Conservation (phyloP, 2,888 invertebrate genomes). For the Erebia epiphron region DNA sequence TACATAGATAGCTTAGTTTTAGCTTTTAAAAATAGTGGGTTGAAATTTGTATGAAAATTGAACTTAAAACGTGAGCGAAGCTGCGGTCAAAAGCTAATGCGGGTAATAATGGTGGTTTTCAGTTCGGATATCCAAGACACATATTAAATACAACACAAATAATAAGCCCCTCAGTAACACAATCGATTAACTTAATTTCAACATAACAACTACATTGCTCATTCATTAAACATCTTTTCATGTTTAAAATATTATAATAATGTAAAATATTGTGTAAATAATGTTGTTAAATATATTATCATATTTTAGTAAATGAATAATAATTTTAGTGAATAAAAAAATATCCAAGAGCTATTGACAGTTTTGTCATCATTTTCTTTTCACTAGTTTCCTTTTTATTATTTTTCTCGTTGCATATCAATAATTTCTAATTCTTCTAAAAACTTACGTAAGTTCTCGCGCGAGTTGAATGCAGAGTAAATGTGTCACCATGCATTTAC, state of each 20-base stretch:
- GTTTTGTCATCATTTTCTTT: not conserved
- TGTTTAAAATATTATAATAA: not conserved
- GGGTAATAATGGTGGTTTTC: not conserved
- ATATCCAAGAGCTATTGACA: too few species aligned
- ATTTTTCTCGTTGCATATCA: not conserved
- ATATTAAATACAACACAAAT: not conserved
- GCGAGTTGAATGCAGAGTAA: too few species aligned
- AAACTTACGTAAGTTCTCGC: not conserved
- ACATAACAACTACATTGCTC: not conserved
- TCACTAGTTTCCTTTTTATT: not conserved
- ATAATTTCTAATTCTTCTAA: not conserved
- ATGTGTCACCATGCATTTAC: too few species aligned
- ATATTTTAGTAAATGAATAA: not conserved
- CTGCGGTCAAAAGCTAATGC: too few species aligned
- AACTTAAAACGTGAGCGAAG: too few species aligned
- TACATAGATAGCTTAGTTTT: too few species aligned
- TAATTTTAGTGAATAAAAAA: not conserved
- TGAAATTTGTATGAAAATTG: too few species aligned
- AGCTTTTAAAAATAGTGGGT: too few species aligned
- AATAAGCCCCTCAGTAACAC: not conserved
- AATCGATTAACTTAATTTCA: not conserved
- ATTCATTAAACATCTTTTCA: not conserved
- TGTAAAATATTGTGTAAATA: slow-evolving; percentile 2
- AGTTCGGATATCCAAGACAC: not conserved
- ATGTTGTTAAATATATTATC: not conserved